Base-by-base conservation (phyloP, 2,797 vertebrate species). In the Paratrypauchen microcephalus region DNA sequence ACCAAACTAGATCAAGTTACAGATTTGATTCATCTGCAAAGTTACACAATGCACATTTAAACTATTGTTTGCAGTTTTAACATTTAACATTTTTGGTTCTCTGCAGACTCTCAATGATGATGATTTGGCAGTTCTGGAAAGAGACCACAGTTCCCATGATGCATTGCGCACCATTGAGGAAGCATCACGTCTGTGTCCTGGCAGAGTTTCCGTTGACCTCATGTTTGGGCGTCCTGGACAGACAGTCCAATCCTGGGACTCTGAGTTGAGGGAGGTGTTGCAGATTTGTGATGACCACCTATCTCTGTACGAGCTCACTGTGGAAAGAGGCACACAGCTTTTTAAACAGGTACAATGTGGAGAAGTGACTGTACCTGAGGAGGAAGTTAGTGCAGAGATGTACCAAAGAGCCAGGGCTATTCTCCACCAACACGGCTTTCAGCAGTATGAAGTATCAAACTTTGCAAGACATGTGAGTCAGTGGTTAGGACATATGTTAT, bases 401-500 rank as follows among this genome's bases (percentile, higher is more conserved):
- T 99, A 97, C 85, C 83, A 86, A 2, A 21, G 81, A 0, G 95
- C 95, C 13, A 82, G 92, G 6, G 21, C 23, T 2, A n/a, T 64
- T 28, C 92, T 98, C 6, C 83, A 68, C 8, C 85, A 90, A 0
- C 80, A 86, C 0, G 94, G 95, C 55, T 96, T 97, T 77, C 82
- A 81, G n/a, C 97, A 97, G 74, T 99, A 99, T 0, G 97, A 99
- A 77, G 96, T 99, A 78, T 99, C 97, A 2, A 98, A 96, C 90
- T 99, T 99, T 64, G 95, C 96, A 52, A 93, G 90, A 88, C 91
- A 91, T 45, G 97, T 98, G 82, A 92, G 95, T 87, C 13, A 45
- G 3, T 45, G 41, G 32, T 36, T 36, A 36, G 9, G 32, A 36
- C 32, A 36, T 36, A 36, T 36, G 8, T 9, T 36, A 36, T 36